A percentile compares a stretch with the other conserved stretches of the same genome.
phyloP scores from a whole-genome alignment of 2,888 invertebrate species.

The Catocala sponsa region DNA sequence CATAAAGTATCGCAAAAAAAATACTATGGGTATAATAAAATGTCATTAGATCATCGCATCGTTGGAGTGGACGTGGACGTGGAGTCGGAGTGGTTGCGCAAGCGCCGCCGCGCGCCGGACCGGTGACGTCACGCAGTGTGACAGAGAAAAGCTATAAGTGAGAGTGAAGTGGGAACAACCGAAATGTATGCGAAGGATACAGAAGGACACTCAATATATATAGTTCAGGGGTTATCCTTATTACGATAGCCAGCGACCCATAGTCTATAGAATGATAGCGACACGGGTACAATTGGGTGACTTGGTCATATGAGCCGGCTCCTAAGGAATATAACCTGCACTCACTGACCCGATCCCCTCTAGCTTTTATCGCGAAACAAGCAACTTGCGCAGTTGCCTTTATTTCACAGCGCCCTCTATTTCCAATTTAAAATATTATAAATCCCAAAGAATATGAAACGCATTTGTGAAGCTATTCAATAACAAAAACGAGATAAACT shows the following conservation, averaged over 20 bases:
- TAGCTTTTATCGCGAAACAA: no score
- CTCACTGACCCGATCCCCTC: no score
- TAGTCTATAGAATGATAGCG: no score
- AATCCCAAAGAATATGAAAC: not conserved
- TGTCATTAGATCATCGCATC: constrained; percentile 45
- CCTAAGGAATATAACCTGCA: no score
- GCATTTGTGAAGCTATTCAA: not conserved
- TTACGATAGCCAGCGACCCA: no score
- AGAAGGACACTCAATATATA: no score
- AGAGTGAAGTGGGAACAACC: constrained; percentile 32
- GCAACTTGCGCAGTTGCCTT: no score
- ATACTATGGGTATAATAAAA: constrained; percentile 27
- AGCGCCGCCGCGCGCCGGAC: constrained; percentile 16
- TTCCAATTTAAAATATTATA: no score
- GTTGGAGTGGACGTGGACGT: constrained; percentile 21
- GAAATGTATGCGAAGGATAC: constrained; percentile 1
- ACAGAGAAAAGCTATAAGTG: constrained; percentile 27
- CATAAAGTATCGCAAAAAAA: constrained; percentile 29
- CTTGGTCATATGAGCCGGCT: no score
- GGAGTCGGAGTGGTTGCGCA: constrained; percentile 52
- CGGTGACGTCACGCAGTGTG: constrained; percentile 41
- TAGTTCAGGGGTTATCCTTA: no score
- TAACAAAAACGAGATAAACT: not conserved
- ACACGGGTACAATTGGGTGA: no score
- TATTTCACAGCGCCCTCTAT: no score